A percentile compares a stretch with the other conserved stretches of the same genome.
Conservation (phyloP, 2,113 vertebrate species). For the Albula goreensis region DNA sequence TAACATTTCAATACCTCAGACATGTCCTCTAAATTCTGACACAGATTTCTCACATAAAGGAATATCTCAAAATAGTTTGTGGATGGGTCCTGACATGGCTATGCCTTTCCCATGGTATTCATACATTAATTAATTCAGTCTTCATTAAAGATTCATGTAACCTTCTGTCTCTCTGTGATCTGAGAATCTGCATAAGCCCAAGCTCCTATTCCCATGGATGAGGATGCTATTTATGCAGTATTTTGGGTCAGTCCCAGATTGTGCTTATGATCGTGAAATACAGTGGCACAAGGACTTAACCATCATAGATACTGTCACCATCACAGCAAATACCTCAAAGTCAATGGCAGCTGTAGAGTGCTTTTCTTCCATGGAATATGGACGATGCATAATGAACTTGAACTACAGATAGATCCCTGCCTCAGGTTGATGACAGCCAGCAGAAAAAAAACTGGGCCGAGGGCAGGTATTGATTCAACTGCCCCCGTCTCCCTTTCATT, state of each 20-base stretch:
- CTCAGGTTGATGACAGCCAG: neutral
- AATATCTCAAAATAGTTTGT: neutral
- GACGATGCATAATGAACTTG: neutral
- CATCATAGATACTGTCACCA: neutral
- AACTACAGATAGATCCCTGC: neutral
- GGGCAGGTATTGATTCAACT: neutral
- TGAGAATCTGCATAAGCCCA: conserved; percentile 17
- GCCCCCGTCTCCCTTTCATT: neutral
- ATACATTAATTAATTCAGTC: conserved; percentile 9
- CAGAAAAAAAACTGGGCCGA: neutral
- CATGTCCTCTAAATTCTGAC: neutral
- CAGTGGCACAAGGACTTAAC: neutral
- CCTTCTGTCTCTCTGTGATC: conserved; percentile 16
- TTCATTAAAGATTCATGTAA: conserved; percentile 11
- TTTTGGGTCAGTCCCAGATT: neutral
- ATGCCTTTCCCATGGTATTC: conserved; percentile 7
- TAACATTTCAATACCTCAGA: neutral
- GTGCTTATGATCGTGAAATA: neutral
- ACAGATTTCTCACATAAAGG: neutral
- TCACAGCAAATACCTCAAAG: neutral
- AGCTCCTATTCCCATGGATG: neutral
- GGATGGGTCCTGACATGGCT: neutral
- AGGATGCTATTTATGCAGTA: neutral
- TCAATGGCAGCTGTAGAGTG: neutral
- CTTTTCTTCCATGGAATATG: neutral